A percentile compares a stretch with the other conserved stretches of the same genome.
These are phyloP conservation scores for Sepioteuthis lessoniana DNA, from an alignment of 2,888 invertebrate species.

Conservation along the genomic window DNA sequence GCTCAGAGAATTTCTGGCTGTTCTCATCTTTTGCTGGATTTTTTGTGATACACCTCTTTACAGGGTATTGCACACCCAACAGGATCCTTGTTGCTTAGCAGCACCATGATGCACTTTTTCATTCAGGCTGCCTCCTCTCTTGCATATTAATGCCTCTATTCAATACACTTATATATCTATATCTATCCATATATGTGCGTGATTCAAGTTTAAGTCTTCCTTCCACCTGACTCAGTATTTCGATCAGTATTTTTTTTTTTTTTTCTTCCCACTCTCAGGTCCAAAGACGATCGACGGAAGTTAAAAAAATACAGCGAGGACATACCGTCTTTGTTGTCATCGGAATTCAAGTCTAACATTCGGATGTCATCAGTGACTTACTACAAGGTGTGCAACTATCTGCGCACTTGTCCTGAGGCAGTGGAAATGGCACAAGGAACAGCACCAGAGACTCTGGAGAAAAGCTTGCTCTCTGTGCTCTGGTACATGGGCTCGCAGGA, in stretches of 20 bases:
- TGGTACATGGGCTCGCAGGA: conserved; percentile 45
- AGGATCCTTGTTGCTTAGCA: background rate
- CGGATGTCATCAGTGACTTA: conserved; percentile 44
- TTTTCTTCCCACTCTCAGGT: conserved; percentile 46
- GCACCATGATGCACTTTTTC: conserved; percentile 8
- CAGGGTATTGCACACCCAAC: background rate
- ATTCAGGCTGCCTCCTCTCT: conserved; percentile 43
- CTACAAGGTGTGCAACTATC: conserved; percentile 40
- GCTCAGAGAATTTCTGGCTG: background rate
- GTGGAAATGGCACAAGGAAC: conserved; percentile 43
- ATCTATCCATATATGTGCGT: conserved; percentile 14
- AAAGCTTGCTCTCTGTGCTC: conserved; percentile 37
- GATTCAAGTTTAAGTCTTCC: conserved; percentile 38
- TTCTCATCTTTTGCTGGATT: background rate
- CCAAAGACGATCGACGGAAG: conserved; percentile 46
- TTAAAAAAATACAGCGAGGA: conserved; percentile 47
- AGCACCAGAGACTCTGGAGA: conserved; percentile 41
- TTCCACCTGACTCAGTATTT: conserved; percentile 43
- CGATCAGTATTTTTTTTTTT: conserved; percentile 45
- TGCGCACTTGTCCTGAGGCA: conserved; percentile 42
- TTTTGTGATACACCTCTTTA: background rate
- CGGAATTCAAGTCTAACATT: conserved; percentile 43
- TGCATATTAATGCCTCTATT: no score
- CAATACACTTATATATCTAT: background rate
- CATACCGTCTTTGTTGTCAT: conserved; percentile 38